Conservation (phyloP, 2,113 vertebrate genomes). For the Neogale vison region DNA sequence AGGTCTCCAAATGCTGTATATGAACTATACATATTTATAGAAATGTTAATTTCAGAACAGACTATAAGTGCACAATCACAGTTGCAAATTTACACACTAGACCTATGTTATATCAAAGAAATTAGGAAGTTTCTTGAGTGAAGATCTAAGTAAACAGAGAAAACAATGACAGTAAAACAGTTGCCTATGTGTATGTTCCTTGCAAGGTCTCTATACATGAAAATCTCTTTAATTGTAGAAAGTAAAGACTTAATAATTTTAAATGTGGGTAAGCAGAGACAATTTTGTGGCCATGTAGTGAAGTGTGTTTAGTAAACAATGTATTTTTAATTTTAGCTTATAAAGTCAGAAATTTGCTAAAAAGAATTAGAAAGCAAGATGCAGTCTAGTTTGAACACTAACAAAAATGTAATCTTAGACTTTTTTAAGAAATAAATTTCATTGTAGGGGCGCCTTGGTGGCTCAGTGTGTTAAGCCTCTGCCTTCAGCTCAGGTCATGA, state of each 20-base stretch:
- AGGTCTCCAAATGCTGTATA: conserved; percentile 87
- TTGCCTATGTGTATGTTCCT: background rate
- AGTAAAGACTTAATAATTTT: conserved; percentile 44
- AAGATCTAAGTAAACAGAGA: background rate
- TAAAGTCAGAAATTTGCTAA: conserved; percentile 45
- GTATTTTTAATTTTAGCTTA: conserved; percentile 45
- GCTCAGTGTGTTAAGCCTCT: no score
- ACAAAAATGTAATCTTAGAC: conserved; percentile 24
- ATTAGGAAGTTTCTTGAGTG: conserved; percentile 5
- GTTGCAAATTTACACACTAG: background rate
- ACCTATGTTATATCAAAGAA: background rate
- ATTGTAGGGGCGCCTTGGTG: background rate
- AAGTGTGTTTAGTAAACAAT: background rate
- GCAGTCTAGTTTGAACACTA: background rate
- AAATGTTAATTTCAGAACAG: conserved; percentile 64
- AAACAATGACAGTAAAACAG: conserved; percentile 7
- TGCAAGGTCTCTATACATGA: background rate
- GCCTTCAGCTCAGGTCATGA: no score
- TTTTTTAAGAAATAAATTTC: conserved; percentile 37
- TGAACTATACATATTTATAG: conserved; percentile 84
- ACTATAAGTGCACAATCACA: conserved; percentile 38
- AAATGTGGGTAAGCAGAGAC: background rate
- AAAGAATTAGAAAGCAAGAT: conserved; percentile 35
- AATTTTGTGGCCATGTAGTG: background rate
- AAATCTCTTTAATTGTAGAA: background rate